These are phyloP conservation scores for Mythimna vitellina DNA, from an alignment of 2,888 invertebrate species.

Conservation along the genomic window DNA sequence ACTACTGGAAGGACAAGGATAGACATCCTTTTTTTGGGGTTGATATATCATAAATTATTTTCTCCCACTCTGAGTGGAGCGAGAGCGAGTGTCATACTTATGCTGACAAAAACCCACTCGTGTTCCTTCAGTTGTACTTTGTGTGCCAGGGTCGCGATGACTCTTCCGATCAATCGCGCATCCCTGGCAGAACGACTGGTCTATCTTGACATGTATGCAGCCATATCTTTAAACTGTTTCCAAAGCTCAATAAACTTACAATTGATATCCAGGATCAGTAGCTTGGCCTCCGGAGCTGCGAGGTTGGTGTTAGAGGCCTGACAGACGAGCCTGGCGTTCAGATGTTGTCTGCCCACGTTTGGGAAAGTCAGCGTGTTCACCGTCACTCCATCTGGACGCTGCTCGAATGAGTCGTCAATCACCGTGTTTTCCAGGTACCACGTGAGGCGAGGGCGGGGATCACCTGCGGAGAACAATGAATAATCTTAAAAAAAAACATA, in stretches of 20 bases:
- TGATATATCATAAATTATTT: too few species aligned
- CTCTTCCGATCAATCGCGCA: too few species aligned
- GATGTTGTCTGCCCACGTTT: slow-evolving; percentile 95
- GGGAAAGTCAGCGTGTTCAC: slow-evolving; percentile 95
- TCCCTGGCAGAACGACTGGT: too few species aligned
- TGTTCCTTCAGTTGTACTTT: too few species aligned
- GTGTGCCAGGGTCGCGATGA: too few species aligned
- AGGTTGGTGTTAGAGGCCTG: slow-evolving; percentile 97
- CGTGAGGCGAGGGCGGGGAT: slow-evolving; percentile 94
- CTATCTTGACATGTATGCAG: background rate
- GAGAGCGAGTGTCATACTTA: too few species aligned
- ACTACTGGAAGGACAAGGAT: too few species aligned
- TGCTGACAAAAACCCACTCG: too few species aligned
- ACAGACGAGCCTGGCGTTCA: slow-evolving; percentile 95
- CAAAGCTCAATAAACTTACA: slow-evolving; percentile 91
- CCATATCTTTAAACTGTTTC: background rate
- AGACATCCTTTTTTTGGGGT: too few species aligned
- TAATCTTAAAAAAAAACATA: too few species aligned
- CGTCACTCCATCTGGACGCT: slow-evolving; percentile 92
- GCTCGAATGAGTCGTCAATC: slow-evolving; percentile 95
- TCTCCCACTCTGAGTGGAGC: too few species aligned
- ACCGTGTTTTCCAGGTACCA: slow-evolving; percentile 96
- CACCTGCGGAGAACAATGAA: slow-evolving; percentile 88
- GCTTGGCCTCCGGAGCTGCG: slow-evolving; percentile 93
- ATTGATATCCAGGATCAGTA: slow-evolving; percentile 95